A percentile compares a stretch with the other conserved stretches of the same genome.
These are phyloP conservation scores for Ormyrus rosae DNA, from an alignment of 2,888 invertebrate species.

Conservation along the genomic window DNA sequence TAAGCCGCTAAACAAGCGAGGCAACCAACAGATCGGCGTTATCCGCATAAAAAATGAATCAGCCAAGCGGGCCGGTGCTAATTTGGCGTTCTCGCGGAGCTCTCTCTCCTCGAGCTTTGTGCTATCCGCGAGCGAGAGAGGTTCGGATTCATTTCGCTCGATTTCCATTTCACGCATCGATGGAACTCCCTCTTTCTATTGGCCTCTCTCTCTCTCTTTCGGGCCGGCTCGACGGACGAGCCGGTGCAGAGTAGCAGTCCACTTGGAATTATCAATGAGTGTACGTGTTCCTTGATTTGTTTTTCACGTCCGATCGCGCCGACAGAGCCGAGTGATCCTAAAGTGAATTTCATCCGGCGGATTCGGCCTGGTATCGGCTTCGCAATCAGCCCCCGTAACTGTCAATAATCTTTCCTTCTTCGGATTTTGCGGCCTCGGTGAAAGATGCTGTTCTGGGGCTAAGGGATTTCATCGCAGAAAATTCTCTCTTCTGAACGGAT, in stretches of 20 bases:
- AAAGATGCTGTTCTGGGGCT: too few relatives aligned
- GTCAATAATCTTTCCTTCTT: too few relatives aligned
- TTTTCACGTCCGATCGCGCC: slow-evolving; percentile 45
- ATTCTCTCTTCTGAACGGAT: too few relatives aligned
- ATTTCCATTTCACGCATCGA: slow-evolving; percentile 73
- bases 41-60: too few relatives aligned
- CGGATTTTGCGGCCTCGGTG: too few relatives aligned
- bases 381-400: too few relatives aligned
- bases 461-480: too few relatives aligned
- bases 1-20: too few relatives aligned
- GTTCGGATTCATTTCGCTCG: slow-evolving; percentile 68
- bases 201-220: slow-evolving; percentile 2
- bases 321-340: neutral
- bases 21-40: too few relatives aligned
- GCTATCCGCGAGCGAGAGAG: too few relatives aligned
- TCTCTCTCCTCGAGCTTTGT: slow-evolving; percentile 20
- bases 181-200: slow-evolving; percentile 59
- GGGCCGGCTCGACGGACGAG: slow-evolving; percentile 63
- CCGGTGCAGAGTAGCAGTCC: slow-evolving; percentile 67
- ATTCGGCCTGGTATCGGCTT: neutral
- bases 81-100: slow-evolving; percentile 64
- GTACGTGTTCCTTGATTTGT: slow-evolving; percentile 57
- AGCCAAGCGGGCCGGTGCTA: slow-evolving; percentile 59
- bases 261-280: slow-evolving; percentile 68
- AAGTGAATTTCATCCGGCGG: slow-evolving; percentile 35